phyloP scores from a whole-genome alignment of 2,888 invertebrate genomes.

The Argyra leucocephala region DNA sequence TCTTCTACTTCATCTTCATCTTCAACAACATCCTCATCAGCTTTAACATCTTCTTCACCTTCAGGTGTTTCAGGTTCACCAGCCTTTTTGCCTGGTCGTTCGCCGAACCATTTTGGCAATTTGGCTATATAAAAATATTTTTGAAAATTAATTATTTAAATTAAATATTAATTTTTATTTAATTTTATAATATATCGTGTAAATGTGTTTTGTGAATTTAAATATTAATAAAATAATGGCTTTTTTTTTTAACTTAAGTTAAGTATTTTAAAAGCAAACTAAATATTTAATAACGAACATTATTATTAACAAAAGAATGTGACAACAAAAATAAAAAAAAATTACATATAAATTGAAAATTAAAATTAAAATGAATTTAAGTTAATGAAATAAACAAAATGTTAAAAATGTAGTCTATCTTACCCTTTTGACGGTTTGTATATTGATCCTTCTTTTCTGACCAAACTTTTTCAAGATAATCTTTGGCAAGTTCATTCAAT shows the following conservation, averaged over 20 bases:
- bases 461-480: conserved; percentile 78
- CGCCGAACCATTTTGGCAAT: conserved; percentile 92
- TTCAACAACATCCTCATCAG: conserved; percentile 60
- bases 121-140: conserved; percentile 53
- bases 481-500: conserved; percentile 74
- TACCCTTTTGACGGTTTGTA: conserved; percentile 82
- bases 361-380: too few species aligned
- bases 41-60: conserved; percentile 80
- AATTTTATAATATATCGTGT: too few species aligned
- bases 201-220: too few species aligned
- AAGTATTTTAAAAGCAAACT: too few species aligned
- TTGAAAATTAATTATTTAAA: too few species aligned
- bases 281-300: too few species aligned
- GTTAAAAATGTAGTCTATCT: conserved; percentile 40
- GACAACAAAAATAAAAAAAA: not conserved
- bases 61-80: conserved; percentile 84
- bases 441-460: conserved; percentile 78
- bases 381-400: too few species aligned
- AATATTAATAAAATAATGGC: too few species aligned
- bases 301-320: not conserved
- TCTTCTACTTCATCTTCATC: conserved; percentile 68
- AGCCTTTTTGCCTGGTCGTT: conserved; percentile 85
- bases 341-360: too few species aligned
- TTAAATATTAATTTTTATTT: too few species aligned
- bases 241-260: too few species aligned